Conservation (phyloP, 2,888 invertebrate genomes). For the Ptychoptera contaminata region DNA sequence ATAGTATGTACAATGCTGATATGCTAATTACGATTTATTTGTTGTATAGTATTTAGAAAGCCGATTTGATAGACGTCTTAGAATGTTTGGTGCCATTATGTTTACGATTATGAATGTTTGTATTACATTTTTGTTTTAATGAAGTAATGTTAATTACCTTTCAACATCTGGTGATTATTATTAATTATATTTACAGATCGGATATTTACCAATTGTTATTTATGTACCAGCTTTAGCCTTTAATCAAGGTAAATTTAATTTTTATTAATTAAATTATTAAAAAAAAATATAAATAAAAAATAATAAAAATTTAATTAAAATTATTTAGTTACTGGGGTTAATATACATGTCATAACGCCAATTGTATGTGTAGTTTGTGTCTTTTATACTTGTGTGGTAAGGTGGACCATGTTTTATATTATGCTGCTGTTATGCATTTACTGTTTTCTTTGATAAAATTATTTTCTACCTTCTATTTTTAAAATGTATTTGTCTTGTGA, state of each 20-base stretch:
- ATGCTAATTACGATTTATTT: too few relatives aligned
- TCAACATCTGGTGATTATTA: background rate
- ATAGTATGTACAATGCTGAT: background rate
- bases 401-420: constrained; percentile 19
- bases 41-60: constrained; percentile 51
- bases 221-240: constrained; percentile 67
- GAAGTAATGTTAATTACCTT: constrained; percentile 1
- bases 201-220: constrained; percentile 64
- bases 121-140: too few relatives aligned
- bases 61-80: constrained; percentile 52
- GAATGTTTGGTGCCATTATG: constrained; percentile 54
- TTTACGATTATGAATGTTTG: constrained; percentile 60
- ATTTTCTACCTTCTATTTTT: background rate
- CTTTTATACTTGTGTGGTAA: constrained; percentile 70
- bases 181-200: constrained; percentile 37
- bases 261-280: constrained; percentile 5
- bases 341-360: constrained; percentile 66
- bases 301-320: background rate
- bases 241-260: constrained; percentile 46
- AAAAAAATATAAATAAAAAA: background rate
- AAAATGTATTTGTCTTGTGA: background rate
- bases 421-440: background rate
- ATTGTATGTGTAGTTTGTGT: constrained; percentile 73
- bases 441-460: background rate
- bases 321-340: constrained; percentile 64